A percentile compares a stretch with the other conserved stretches of the same genome.
These are phyloP conservation scores for Diploptera punctata DNA, from an alignment of 2,888 invertebrate genomes.

Conservation along the genomic window DNA sequence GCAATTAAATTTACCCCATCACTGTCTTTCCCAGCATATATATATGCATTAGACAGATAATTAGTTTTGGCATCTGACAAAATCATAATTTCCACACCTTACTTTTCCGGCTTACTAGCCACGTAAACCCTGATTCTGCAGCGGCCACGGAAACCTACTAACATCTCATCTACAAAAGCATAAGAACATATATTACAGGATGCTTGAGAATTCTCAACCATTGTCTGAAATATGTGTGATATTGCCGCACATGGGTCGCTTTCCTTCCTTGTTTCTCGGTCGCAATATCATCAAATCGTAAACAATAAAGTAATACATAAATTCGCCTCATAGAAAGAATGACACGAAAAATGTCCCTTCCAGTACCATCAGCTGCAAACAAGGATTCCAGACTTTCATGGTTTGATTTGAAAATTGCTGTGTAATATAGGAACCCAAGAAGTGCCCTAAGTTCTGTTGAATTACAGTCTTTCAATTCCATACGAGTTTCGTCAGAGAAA, in stretches of 20 bases:
- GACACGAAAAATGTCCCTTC: background rate
- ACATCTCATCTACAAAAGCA: slow-evolving; percentile 25
- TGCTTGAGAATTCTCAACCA: slow-evolving; percentile 34
- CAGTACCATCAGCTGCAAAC: too few relatives aligned
- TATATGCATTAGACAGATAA: slow-evolving; percentile 47
- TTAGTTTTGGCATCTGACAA: slow-evolving; percentile 44
- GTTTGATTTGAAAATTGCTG: background rate
- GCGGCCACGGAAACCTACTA: slow-evolving; percentile 39
- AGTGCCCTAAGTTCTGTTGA: too few relatives aligned
- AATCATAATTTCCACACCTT: slow-evolving; percentile 46
- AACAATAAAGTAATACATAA: background rate
- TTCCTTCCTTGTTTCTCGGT: too few relatives aligned
- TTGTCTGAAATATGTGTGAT: slow-evolving; percentile 33
- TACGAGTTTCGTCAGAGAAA: background rate
- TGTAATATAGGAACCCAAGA: too few relatives aligned
- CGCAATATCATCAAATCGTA: background rate
- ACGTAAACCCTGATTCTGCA: slow-evolving; percentile 44
- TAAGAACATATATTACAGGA: slow-evolving; percentile 24
- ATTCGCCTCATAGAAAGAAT: background rate
- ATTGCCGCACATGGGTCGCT: slow-evolving; percentile 37
- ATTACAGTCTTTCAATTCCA: background rate
- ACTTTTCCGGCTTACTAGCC: slow-evolving; percentile 46
- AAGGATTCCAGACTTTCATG: background rate
- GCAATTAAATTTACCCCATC: slow-evolving; percentile 46
- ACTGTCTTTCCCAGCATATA: slow-evolving; percentile 48